Evolutionary conservation across 2,113 vertebrate species (phyloP), one percentile per base, ranked within the genome.

Genomic region (Eublepharis macularius): DNA sequence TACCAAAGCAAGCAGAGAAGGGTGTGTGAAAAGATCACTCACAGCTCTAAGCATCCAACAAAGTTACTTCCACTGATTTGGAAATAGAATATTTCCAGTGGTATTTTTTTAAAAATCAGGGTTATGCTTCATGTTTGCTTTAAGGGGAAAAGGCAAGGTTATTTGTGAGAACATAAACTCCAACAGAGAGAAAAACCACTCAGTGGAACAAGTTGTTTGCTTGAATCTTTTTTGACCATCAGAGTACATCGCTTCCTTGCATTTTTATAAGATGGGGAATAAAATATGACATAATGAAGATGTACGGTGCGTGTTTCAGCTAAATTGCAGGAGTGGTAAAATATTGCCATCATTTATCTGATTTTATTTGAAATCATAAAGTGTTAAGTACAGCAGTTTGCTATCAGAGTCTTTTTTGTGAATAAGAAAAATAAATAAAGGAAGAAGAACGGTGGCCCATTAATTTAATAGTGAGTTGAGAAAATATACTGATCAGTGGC

Each of bases 261-360:
- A 80, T 92, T 85, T 82, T 94, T 90, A 82, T 51, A 86, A 91
- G 57, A 69, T 63, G 80, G 89, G 77, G 82, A 89, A 92, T 94
- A 89, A 92, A 90, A 84, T 76, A 92, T 78, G 94, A 89, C 91
- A 92, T 92, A 93, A 94, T 86, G 86, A 92, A 94, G 94, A 94
- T 90, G 79, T 74, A 92, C 78, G 72, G 89, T 79, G 80, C 83
- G 82, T 86, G 92, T 92, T 93, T 89, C 88, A 90, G 87, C 87
- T 91, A 87, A 94, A 90, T 83, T 0, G 21, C 66, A 79, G 81
- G 82, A 45, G 86, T 93, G 77, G 76, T 3, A 13, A 92, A 91
- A 84, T 91, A 92, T 90, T 90, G 29, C 85, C 86, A 89, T 93
- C 45, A 94, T 91, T 93, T 94, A 88, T 89, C 87, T 90, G 79